Evolutionary conservation across 2,797 vertebrate genomes (phyloP).

Genomic region (Pangasius krempfi): DNA sequence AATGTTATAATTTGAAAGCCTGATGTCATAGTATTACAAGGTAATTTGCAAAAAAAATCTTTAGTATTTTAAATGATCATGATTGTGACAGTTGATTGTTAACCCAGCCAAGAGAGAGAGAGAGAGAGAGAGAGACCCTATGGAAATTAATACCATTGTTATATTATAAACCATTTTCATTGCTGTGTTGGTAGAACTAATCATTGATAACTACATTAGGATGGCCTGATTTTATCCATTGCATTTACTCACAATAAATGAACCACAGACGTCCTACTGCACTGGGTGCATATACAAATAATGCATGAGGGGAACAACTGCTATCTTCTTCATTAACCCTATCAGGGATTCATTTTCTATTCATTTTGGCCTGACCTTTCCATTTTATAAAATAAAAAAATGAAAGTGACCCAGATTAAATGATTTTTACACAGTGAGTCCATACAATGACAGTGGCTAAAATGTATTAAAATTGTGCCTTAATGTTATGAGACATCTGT

Average conservation of each 20-base stretch:
- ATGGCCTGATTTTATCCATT: neutral
- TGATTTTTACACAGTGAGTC: conserved; percentile 6
- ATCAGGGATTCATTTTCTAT: neutral
- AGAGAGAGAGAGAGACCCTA: neutral
- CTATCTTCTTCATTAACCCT: conserved; percentile 2
- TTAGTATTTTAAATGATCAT: neutral
- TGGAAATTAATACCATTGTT: neutral
- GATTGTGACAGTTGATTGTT: neutral
- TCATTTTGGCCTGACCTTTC: conserved; percentile 9
- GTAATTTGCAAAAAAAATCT: neutral
- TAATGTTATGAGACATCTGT: conserved; percentile 49
- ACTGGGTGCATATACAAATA: neutral
- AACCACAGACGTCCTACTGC: neutral
- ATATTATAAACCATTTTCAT: neutral
- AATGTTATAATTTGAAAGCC: neutral
- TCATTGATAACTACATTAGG: neutral
- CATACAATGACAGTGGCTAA: conserved; percentile 12
- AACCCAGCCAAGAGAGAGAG: neutral
- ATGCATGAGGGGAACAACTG: neutral
- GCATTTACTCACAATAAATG: neutral
- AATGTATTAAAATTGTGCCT: conserved; percentile 43
- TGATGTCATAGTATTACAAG: neutral
- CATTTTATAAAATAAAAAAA: neutral
- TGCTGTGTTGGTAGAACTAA: neutral
- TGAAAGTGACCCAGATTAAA: neutral